Percentiles rank a stretch among this genome's conserved stretches.
Conservation (phyloP, 2,113 vertebrate species). For the Mustela nigripes region DNA sequence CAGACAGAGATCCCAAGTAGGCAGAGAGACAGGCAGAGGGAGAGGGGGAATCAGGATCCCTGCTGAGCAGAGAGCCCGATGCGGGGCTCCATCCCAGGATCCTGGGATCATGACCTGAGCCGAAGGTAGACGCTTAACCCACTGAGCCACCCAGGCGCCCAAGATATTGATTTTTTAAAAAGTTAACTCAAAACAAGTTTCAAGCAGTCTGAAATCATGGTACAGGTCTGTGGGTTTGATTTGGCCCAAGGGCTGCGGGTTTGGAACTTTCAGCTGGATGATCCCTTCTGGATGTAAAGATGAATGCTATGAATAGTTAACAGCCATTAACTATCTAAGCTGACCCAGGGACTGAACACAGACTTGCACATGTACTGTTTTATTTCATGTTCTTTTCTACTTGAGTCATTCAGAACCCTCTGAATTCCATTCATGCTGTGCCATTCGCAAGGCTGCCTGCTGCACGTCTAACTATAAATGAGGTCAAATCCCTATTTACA, state of each 20-base stretch:
- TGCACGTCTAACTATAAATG: slow-evolving; percentile 60
- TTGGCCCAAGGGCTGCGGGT: not conserved
- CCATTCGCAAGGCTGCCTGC: slow-evolving; percentile 33
- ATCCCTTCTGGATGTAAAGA: not conserved
- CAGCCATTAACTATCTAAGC: not conserved
- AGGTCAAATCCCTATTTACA: slow-evolving; percentile 67
- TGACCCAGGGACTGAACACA: not conserved
- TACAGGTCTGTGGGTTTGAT: not conserved
- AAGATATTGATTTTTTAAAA: not conserved
- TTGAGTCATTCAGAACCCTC: slow-evolving; percentile 28
- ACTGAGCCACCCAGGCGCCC: too few relatives aligned
- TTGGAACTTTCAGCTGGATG: not conserved
- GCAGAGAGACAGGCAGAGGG: too few relatives aligned
- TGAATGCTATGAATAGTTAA: not conserved
- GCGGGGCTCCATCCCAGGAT: too few relatives aligned
- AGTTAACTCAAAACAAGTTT: slow-evolving; percentile 23
- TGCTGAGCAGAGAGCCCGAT: too few relatives aligned
- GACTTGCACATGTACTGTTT: not conserved
- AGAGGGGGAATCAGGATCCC: too few relatives aligned
- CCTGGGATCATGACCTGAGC: too few relatives aligned
- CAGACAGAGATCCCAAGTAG: too few relatives aligned
- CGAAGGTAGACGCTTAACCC: too few relatives aligned
- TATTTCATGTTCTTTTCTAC: slow-evolving; percentile 53
- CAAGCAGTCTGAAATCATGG: slow-evolving; percentile 36
- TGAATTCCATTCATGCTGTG: slow-evolving; percentile 19